Conservation (phyloP, 2,113 vertebrate species). For the Hipposideros armiger region DNA sequence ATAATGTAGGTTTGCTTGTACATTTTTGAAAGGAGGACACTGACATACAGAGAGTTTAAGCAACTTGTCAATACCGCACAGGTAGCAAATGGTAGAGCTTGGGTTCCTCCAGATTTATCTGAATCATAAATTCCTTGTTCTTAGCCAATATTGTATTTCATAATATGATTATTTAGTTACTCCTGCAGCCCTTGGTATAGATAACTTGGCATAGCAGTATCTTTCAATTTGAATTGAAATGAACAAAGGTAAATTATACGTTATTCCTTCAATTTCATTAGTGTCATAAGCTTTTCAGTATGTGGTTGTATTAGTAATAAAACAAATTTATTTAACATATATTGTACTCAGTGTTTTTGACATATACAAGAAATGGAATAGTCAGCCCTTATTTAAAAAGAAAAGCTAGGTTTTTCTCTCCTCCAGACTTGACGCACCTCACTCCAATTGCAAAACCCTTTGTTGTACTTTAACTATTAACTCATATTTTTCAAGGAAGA, state of each 20-base stretch:
- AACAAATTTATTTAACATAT: neutral
- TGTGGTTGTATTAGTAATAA: neutral
- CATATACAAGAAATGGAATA: neutral
- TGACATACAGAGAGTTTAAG: neutral
- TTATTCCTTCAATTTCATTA: neutral
- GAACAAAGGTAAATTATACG: neutral
- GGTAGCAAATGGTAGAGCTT: neutral
- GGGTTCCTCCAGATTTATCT: neutral
- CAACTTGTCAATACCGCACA: neutral
- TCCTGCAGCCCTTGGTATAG: neutral
- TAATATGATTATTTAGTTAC: constrained; percentile 6
- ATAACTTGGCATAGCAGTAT: neutral
- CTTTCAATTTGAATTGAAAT: neutral
- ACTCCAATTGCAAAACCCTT: neutral
- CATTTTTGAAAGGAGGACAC: neutral
- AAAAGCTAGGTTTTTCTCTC: neutral
- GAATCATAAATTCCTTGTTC: neutral
- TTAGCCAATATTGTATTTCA: neutral
- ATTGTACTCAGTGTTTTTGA: neutral
- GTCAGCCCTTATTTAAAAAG: neutral
- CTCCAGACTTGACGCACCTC: constrained; percentile 19
- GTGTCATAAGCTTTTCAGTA: neutral
- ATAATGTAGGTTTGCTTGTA: neutral
- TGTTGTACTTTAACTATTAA: constrained; percentile 31
- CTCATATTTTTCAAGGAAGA: constrained; percentile 4